These are phyloP conservation scores for Poecilia velifera DNA, from an alignment of 2,797 vertebrate species.

Conservation along the genomic window DNA sequence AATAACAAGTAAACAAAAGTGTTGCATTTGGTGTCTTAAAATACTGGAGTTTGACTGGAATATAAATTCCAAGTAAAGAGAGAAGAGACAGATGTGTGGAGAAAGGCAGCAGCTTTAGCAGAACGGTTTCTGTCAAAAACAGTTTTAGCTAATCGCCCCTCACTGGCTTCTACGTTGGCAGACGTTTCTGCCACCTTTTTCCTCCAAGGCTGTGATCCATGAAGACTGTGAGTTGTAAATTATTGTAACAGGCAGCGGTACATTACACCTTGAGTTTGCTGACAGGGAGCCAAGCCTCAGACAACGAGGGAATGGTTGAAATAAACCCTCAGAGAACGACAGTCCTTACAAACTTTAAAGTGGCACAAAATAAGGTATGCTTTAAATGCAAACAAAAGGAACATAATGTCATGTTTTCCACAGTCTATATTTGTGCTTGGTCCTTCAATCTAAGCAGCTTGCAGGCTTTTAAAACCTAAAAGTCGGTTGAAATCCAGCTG, in stretches of 20 bases:
- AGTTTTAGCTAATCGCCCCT: conserved; percentile 20
- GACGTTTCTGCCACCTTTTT: conserved; percentile 27
- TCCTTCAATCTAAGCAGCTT: conserved; percentile 17
- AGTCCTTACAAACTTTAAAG: background rate
- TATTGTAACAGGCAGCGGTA: conserved; percentile 38
- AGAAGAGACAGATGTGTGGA: background rate
- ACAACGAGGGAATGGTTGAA: conserved; percentile 11
- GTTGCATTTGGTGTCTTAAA: background rate
- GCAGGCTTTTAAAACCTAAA: conserved; percentile 56
- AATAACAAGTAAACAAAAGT: background rate
- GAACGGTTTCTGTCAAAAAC: background rate
- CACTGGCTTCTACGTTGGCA: conserved; percentile 13
- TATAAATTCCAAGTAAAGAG: background rate
- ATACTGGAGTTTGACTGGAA: background rate
- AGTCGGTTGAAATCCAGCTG: conserved; percentile 51
- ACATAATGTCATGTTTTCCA: background rate
- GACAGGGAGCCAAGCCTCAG: conserved; percentile 15
- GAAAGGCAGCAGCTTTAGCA: background rate
- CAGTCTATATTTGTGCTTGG: conserved; percentile 12
- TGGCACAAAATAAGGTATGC: background rate
- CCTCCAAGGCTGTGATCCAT: conserved; percentile 29
- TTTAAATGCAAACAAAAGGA: background rate
- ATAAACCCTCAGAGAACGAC: background rate
- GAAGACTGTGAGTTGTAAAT: conserved; percentile 44
- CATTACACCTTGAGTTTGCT: conserved; percentile 36